Evolutionary conservation across 1,140 invertebrate species (phyloP), one percentile per base, ranked within the genome.

Genomic region (Lutraria rhynchaena): DNA sequence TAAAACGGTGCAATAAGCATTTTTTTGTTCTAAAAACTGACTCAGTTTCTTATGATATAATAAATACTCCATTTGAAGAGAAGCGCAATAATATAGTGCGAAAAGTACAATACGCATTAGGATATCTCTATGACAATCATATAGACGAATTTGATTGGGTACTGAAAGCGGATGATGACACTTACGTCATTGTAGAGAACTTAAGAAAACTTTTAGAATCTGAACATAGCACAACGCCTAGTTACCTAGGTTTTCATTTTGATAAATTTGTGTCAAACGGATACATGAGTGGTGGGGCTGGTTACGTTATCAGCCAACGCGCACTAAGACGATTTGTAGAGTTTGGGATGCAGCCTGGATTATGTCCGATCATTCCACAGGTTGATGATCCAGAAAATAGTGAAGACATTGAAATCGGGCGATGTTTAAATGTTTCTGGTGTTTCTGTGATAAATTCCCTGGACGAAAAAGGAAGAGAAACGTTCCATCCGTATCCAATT

Each of bases 331-430:
- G 75, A 49, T 77, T 85, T 46, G 83, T 73, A 13, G 70, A 58
- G 41, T 74, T 70, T 27, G 81, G 94, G 95, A 53, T 95, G 0
- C 93, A 97, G 85, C 92, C 3, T 22, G 73, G 94, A 19, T 24
- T 41, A 37, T 88, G 85, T 71, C 41, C 93, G 46, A 94, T 95
- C 74, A 93, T 95, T 81, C 94, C 93, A 19, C 97, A 96, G 15
- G 95, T 46, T 31, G 41, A 75, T 17, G 58, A 75, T 63, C 63
- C 63, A 17, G 77, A 81, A 81, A 58, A 58, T n/a, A 81, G 96
- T 0, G 97, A 99, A 91, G 98, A 99, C 91, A 97, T 97, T 0
- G 97, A 98, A 92, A 97, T 99, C 93, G 97, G 97, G 87, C 96
- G 96, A 90, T 99, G 98, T 89, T 90, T 99, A 81, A 95, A 97